phyloP scores from a whole-genome alignment of 1,140 invertebrate species.

The Archegozetes longisetosus region DNA sequence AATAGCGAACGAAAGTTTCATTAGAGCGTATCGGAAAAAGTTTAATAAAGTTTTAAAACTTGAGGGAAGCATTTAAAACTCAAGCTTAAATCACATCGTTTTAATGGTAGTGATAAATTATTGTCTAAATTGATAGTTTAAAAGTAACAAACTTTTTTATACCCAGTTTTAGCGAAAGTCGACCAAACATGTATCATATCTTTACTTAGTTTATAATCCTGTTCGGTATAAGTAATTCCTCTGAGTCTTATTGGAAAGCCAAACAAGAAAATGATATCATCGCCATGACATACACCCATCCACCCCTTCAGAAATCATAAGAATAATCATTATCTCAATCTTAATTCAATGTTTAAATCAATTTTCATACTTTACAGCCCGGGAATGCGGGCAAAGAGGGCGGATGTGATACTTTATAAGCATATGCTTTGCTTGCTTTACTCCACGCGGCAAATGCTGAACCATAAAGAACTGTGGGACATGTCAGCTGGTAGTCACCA shows the following conservation, averaged over 20 bases:
- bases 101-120: not conserved
- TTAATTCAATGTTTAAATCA: too few relatives aligned
- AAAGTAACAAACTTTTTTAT: too few relatives aligned
- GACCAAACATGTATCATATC: conserved; percentile 87
- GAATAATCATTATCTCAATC: too few relatives aligned
- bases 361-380: too few relatives aligned
- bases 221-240: conserved; percentile 52
- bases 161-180: conserved; percentile 85
- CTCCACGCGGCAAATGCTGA: not conserved
- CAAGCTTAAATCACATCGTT: not conserved
- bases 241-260: conserved; percentile 34
- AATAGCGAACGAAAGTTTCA: not conserved
- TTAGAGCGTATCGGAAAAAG: not conserved
- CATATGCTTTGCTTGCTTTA: not conserved
- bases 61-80: not conserved
- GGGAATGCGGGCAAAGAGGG: not conserved
- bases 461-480: conserved; percentile 8
- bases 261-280: conserved; percentile 88
- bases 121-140: not conserved
- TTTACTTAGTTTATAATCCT: conserved; percentile 61
- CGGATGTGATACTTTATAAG: not conserved
- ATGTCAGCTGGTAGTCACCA: conserved; percentile 6
- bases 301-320: conserved; percentile 45
- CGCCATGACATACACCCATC: conserved; percentile 89
- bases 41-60: not conserved